phyloP scores from a whole-genome alignment of 2,888 invertebrate genomes.

The Heliconius sara region DNA sequence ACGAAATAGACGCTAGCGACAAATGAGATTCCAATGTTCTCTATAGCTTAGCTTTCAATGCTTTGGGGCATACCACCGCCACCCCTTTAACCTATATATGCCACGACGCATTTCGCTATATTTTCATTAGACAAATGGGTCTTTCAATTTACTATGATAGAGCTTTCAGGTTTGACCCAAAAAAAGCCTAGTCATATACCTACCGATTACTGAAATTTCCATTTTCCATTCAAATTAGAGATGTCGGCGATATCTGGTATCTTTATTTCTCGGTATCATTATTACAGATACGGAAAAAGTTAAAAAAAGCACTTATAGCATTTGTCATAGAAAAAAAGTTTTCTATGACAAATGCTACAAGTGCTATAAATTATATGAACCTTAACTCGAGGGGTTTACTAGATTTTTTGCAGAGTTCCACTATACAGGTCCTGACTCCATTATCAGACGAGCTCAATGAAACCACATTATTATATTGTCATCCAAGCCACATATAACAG shows the following conservation, averaged over 20 bases:
- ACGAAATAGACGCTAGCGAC: background rate
- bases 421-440: too few relatives aligned
- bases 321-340: too few relatives aligned
- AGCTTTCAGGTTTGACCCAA: background rate
- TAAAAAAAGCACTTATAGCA: too few relatives aligned
- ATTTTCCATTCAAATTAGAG: background rate
- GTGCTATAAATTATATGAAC: too few relatives aligned
- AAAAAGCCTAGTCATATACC: background rate
- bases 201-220: background rate
- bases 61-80: background rate
- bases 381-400: too few relatives aligned
- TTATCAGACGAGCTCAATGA: too few relatives aligned
- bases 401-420: background rate
- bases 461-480: too few relatives aligned
- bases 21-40: background rate
- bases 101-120: slow-evolving; percentile 24
- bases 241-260: too few relatives aligned
- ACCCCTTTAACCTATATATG: slow-evolving; percentile 37
- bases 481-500: background rate
- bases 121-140: slow-evolving; percentile 29
- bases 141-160: background rate
- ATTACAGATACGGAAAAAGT: too few relatives aligned
- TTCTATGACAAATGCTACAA: too few relatives aligned
- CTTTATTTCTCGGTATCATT: too few relatives aligned
- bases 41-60: slow-evolving; percentile 21